Evolutionary conservation across 2,113 vertebrate genomes (phyloP).

Genomic region (Nettapus auritus): DNA sequence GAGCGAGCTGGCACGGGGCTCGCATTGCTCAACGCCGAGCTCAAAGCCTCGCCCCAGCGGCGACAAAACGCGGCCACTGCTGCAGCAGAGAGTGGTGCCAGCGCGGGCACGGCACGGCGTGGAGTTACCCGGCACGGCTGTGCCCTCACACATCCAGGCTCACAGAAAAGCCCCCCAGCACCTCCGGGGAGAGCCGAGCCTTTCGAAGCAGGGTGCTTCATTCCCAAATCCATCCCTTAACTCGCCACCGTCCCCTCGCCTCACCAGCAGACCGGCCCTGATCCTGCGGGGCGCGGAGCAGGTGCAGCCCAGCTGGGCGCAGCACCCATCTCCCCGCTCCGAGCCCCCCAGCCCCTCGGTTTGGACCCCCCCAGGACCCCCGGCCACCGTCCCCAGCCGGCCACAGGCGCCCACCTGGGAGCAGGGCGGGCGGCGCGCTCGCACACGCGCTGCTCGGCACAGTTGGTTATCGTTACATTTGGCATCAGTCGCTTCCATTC

Average conservation of each 20-base stretch:
- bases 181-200: rapidly evolving
- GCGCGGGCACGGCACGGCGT: rapidly evolving
- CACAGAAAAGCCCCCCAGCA: background rate
- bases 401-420: background rate
- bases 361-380: background rate
- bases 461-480: conserved; percentile 5
- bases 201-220: rapidly evolving
- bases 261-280: rapidly evolving
- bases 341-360: rapidly evolving
- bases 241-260: background rate
- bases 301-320: background rate
- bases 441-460: background rate
- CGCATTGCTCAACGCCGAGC: rapidly evolving
- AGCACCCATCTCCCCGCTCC: background rate
- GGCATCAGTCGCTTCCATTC: conserved; percentile 8
- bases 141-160: background rate
- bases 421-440: rapidly evolving
- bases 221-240: background rate
- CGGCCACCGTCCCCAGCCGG: rapidly evolving
- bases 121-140: background rate
- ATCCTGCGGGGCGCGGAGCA: background rate
- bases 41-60: rapidly evolving
- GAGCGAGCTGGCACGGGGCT: rapidly evolving
- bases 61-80: rapidly evolving
- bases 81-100: background rate